A percentile compares a stretch with the other conserved stretches of the same genome.
These are phyloP conservation scores for Gryllus bimaculatus DNA, from an alignment of 1,140 invertebrate species.

Conservation along the genomic window DNA sequence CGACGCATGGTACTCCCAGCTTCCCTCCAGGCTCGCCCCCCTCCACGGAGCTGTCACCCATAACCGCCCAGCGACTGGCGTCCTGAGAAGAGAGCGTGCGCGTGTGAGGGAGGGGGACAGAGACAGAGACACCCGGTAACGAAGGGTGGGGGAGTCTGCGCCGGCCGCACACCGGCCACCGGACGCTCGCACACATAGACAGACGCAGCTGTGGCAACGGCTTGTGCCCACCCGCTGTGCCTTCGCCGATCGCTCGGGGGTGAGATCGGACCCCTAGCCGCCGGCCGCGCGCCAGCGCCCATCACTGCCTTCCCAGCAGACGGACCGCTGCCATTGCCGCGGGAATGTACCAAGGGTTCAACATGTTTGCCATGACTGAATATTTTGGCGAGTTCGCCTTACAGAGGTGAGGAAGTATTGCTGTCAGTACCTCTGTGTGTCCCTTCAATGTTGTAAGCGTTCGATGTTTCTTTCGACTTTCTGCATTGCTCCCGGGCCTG, in stretches of 20 bases:
- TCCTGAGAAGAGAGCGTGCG: background rate
- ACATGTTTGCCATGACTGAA: constrained; percentile 39
- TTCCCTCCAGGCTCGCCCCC: background rate
- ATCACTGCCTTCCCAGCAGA: background rate
- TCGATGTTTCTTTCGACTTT: background rate
- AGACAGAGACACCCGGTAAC: background rate
- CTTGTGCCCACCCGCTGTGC: background rate
- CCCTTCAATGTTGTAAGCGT: background rate
- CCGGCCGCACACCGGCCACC: background rate
- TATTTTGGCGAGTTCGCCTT: constrained; percentile 40
- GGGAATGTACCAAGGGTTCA: constrained; percentile 1
- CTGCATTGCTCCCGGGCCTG: background rate
- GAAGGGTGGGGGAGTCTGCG: background rate
- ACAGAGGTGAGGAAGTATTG: constrained; percentile 30
- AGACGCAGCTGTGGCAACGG: background rate
- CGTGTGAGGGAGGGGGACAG: background rate
- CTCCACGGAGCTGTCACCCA: background rate
- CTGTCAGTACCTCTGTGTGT: background rate
- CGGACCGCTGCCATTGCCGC: background rate
- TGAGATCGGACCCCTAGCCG: background rate
- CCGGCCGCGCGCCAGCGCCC: background rate
- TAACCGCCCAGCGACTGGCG: background rate
- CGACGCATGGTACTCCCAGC: background rate
- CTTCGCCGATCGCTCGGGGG: background rate
- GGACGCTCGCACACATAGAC: background rate